Conservation (phyloP, 2,888 invertebrate genomes). For the Microctonus aethiopoides region DNA sequence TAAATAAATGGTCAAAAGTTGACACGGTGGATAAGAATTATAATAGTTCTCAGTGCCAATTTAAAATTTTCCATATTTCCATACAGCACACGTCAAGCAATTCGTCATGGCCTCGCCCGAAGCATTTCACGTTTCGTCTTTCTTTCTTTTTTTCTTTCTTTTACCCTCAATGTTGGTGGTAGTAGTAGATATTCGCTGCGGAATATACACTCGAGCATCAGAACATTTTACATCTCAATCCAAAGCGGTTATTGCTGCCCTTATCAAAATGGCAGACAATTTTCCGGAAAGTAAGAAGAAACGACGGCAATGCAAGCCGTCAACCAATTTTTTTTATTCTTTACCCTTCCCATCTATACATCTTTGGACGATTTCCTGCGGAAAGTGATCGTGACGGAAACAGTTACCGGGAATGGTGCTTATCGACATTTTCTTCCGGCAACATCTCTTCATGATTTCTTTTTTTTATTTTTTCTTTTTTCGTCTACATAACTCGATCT, state of each 20-base stretch:
- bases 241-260: conserved; percentile 34
- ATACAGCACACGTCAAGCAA: conserved; percentile 9
- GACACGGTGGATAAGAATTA: background rate
- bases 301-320: conserved; percentile 17
- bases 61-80: conserved; percentile 32
- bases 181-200: background rate
- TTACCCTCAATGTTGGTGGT: background rate
- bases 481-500: background rate
- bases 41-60: conserved; percentile 18
- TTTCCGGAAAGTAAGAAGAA: conserved; percentile 39
- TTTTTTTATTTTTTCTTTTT: background rate
- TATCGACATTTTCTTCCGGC: conserved; percentile 33
- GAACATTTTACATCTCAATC: background rate
- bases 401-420: conserved; percentile 35
- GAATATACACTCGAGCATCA: background rate
- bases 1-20: conserved; percentile 11
- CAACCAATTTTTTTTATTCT: background rate
- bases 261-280: conserved; percentile 46
- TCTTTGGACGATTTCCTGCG: conserved; percentile 35
- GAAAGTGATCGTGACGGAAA: conserved; percentile 36
- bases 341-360: conserved; percentile 28
- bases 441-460: background rate
- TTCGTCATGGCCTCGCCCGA: conserved; percentile 20
- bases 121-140: conserved; percentile 7
- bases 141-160: background rate